Conservation (phyloP, 2,888 invertebrate genomes). For the Archips crataeganus region DNA sequence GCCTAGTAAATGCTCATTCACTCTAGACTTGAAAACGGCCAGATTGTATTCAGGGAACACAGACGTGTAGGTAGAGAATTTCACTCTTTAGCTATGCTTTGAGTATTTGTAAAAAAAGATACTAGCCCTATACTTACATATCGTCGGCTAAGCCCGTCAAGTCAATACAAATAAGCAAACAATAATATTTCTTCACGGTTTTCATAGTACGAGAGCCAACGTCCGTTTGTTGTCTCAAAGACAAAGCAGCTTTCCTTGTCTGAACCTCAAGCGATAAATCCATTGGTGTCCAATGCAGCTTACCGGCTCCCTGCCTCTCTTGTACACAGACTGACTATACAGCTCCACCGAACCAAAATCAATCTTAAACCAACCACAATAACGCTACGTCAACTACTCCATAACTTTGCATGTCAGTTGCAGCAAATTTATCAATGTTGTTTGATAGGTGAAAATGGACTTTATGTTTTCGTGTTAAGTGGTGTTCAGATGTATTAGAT, state of each 20-base stretch:
- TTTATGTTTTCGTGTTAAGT: conserved; percentile 32
- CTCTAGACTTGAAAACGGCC: too few species aligned
- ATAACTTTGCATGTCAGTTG: conserved; percentile 44
- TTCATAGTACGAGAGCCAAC: conserved; percentile 48
- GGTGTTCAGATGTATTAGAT: background rate
- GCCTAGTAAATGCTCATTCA: too few species aligned
- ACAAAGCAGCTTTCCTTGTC: conserved; percentile 76
- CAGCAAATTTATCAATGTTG: conserved; percentile 46
- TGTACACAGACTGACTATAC: conserved; percentile 32
- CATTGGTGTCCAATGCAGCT: conserved; percentile 77
- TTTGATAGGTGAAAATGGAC: conserved; percentile 43
- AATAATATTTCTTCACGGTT: conserved; percentile 50
- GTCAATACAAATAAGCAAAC: conserved; percentile 39
- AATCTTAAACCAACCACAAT: background rate
- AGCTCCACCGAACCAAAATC: conserved; percentile 21
- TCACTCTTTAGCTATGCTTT: too few species aligned
- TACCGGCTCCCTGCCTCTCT: conserved; percentile 48
- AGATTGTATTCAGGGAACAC: too few species aligned
- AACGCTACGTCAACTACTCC: conserved; percentile 13
- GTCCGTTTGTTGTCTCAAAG: conserved; percentile 72
- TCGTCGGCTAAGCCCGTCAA: conserved; percentile 33
- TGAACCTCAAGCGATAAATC: conserved; percentile 77
- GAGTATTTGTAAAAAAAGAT: too few species aligned
- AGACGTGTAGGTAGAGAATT: too few species aligned
- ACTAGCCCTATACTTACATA: background rate